phyloP scores from a whole-genome alignment of 2,888 invertebrate species.

The Conops quadrifasciatus region DNA sequence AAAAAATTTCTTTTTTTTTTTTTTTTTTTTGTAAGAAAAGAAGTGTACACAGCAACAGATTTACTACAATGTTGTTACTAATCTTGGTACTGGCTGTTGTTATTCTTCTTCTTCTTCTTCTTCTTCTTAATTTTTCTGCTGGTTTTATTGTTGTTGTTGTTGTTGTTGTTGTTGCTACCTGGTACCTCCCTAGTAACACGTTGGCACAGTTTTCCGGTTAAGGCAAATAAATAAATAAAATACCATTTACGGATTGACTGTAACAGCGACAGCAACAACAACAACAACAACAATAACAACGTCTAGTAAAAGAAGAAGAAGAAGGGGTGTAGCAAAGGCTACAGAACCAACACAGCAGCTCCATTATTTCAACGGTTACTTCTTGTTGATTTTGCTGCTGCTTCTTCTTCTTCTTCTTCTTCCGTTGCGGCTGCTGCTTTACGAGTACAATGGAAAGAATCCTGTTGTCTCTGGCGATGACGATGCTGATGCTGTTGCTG shows the following conservation, averaged over 20 bases:
- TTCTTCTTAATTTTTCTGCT: neutral
- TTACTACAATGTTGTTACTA: too few relatives aligned
- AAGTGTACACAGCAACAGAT: too few relatives aligned
- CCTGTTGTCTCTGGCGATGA: too few relatives aligned
- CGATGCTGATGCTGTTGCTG: neutral
- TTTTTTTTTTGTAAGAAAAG: too few relatives aligned
- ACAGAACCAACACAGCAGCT: neutral
- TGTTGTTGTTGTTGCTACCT: slow-evolving; percentile 26
- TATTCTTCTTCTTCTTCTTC: neutral
- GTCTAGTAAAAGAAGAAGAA: neutral
- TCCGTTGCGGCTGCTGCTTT: too few relatives aligned
- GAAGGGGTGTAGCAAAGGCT: neutral
- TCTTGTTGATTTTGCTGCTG: slow-evolving; percentile 1
- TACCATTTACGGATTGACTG: slow-evolving; percentile 4
- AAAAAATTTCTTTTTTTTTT: too few relatives aligned
- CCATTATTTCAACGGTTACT: too few relatives aligned
- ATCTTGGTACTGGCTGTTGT: too few relatives aligned
- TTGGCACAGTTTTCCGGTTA: slow-evolving; percentile 47
- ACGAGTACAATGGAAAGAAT: too few relatives aligned
- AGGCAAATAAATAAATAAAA: slow-evolving; percentile 36
- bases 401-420: neutral
- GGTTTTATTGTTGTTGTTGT: slow-evolving; percentile 13
- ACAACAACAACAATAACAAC: slow-evolving; percentile 24
- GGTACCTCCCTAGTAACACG: slow-evolving; percentile 44
- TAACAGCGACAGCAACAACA: slow-evolving; percentile 27